Conservation (phyloP, 2,113 vertebrate genomes). For the Clarias gariepinus region DNA sequence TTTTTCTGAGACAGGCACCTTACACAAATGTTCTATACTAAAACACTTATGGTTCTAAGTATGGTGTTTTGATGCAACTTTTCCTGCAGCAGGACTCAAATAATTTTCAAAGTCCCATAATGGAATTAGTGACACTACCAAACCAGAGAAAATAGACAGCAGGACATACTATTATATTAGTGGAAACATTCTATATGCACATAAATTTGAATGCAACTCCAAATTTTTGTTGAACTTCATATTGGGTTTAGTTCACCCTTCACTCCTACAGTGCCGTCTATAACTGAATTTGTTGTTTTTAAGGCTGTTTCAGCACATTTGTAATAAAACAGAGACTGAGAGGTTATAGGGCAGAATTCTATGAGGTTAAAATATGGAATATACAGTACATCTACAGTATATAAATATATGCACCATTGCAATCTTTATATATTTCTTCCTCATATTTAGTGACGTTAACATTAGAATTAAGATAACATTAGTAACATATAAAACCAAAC, state of each 20-base stretch:
- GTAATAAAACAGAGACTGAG: slow-evolving; percentile 18
- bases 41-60: background rate
- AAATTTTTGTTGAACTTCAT: slow-evolving; percentile 18
- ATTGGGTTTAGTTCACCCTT: slow-evolving; percentile 8
- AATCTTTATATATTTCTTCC: background rate
- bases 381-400: background rate
- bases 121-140: slow-evolving; percentile 6
- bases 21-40: background rate
- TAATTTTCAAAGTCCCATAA: slow-evolving; percentile 14
- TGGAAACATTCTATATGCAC: slow-evolving; percentile 16
- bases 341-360: background rate
- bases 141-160: slow-evolving; percentile 21
- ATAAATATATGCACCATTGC: background rate
- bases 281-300: slow-evolving; percentile 19
- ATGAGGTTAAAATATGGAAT: background rate
- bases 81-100: slow-evolving; percentile 1
- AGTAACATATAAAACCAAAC: no score
- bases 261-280: background rate
- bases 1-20: background rate
- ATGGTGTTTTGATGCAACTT: slow-evolving; percentile 4
- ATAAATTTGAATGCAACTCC: slow-evolving; percentile 32
- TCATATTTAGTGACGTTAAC: background rate
- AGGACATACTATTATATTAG: slow-evolving; percentile 11
- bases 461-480: background rate
- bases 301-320: slow-evolving; percentile 6